phyloP scores from a whole-genome alignment of 2,888 invertebrate genomes.

The Apomyelois bistriatella region DNA sequence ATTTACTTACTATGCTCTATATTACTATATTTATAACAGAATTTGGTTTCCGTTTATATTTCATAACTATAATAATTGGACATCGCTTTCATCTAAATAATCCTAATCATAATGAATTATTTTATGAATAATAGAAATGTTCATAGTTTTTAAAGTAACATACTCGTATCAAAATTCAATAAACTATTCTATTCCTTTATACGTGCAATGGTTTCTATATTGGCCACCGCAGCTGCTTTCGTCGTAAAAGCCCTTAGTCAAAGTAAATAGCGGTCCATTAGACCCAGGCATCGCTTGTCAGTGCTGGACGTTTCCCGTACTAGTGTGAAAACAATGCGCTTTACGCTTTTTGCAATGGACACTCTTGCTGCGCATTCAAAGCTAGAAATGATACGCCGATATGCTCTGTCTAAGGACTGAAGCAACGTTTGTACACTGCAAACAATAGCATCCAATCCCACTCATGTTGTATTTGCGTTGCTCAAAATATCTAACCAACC shows the following conservation, averaged over 20 bases:
- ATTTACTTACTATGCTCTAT: no score
- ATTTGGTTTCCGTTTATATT: no score
- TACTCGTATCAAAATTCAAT: slow-evolving; percentile 11
- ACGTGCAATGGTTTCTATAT: slow-evolving; percentile 20
- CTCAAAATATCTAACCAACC: not conserved
- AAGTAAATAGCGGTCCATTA: slow-evolving; percentile 66
- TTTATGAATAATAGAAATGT: not conserved
- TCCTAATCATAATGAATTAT: no score
- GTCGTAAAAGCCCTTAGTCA: slow-evolving; percentile 46
- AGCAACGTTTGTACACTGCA: slow-evolving; percentile 36
- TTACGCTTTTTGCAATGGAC: slow-evolving; percentile 65
- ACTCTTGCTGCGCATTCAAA: slow-evolving; percentile 55
- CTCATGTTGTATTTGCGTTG: slow-evolving; percentile 19
- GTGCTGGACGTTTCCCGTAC: slow-evolving; percentile 52
- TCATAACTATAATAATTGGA: no score
- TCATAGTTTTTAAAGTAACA: not conserved
- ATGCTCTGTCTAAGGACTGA: slow-evolving; percentile 41
- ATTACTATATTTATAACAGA: no score
- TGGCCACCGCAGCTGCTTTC: slow-evolving; percentile 28
- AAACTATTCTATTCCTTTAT: slow-evolving; percentile 19
- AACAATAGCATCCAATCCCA: slow-evolving; percentile 41
- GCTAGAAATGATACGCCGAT: slow-evolving; percentile 53
- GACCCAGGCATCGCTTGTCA: slow-evolving; percentile 51
- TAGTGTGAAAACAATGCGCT: slow-evolving; percentile 63
- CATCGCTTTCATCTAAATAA: no score